Evolutionary conservation across 2,888 invertebrate species (phyloP).

Genomic region (Ferrisia virgata): DNA sequence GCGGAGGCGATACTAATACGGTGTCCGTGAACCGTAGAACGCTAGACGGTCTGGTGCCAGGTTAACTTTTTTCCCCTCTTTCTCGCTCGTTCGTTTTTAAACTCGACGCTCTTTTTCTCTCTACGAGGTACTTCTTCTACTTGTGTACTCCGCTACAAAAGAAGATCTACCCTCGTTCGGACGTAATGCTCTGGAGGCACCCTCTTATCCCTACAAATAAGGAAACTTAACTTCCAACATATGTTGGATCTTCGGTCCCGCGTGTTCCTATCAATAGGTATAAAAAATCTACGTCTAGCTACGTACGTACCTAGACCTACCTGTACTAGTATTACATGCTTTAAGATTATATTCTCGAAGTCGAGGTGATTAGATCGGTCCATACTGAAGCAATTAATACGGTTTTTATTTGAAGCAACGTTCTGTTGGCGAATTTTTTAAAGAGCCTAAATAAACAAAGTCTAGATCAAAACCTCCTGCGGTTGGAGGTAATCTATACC

Average conservation of each 20-base stretch:
- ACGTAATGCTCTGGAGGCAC: neutral
- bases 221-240: conserved; percentile 19
- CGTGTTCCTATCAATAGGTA: neutral
- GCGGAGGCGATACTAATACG: conserved; percentile 31
- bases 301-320: neutral
- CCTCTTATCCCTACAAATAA: conserved; percentile 20
- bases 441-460: too few species aligned
- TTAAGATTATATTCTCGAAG: neutral
- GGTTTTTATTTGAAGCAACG: too few species aligned
- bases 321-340: too few species aligned
- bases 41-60: conserved; percentile 32
- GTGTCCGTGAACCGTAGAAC: conserved; percentile 22
- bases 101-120: neutral
- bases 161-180: neutral
- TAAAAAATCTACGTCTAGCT: neutral
- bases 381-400: too few species aligned
- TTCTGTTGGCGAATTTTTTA: too few species aligned
- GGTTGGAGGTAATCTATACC: too few species aligned
- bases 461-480: too few species aligned
- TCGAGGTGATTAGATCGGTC: too few species aligned
- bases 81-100: neutral
- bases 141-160: neutral
- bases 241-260: neutral
- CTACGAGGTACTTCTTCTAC: neutral
- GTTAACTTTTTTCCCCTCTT: neutral